Conservation (phyloP, 2,113 vertebrate species). For the Tympanuchus pallidicinctus region DNA sequence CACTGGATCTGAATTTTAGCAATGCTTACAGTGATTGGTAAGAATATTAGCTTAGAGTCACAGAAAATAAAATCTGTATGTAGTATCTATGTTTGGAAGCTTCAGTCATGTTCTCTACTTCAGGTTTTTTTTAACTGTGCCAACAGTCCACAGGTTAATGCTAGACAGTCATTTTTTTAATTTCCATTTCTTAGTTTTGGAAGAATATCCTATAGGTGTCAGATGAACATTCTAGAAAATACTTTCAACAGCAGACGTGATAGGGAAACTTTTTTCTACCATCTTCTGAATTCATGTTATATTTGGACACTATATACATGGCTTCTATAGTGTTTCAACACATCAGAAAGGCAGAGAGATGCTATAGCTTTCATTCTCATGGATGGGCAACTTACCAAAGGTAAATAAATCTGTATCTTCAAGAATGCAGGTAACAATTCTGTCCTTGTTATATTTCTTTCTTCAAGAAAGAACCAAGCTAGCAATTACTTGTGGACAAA, state of each 20-base stretch:
- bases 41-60: background rate
- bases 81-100: background rate
- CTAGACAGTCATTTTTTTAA: background rate
- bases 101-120: background rate
- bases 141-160: background rate
- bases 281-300: background rate
- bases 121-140: background rate
- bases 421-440: background rate
- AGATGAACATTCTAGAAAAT: background rate
- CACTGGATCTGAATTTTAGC: background rate
- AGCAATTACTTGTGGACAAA: background rate
- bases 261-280: background rate
- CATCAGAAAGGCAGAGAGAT: background rate
- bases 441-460: background rate
- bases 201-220: background rate
- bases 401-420: background rate
- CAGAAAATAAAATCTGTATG: background rate
- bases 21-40: background rate
- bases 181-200: background rate
- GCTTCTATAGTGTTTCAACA: background rate
- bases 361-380: background rate
- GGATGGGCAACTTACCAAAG: background rate
- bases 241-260: background rate
- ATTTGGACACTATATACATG: background rate
- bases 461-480: background rate